Conservation (phyloP, 1,140 invertebrate genomes). For the Melanaphis sacchari region DNA sequence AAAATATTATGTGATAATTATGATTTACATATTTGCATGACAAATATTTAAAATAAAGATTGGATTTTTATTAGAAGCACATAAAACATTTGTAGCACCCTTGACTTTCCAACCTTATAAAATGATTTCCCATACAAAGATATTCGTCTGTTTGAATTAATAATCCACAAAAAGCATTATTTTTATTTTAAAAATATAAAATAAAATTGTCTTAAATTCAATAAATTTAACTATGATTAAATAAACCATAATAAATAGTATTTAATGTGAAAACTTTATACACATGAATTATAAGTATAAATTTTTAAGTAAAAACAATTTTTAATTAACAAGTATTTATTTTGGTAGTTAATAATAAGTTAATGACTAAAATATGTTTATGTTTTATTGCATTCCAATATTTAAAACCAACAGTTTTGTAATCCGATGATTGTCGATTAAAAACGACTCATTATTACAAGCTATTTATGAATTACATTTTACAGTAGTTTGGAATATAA, state of each 20-base stretch:
- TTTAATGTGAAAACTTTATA: background rate
- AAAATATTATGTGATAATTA: background rate
- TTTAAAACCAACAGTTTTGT: background rate
- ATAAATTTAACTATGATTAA: background rate
- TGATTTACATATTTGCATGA: background rate
- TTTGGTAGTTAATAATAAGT: background rate
- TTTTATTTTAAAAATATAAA: background rate
- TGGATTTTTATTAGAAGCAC: background rate
- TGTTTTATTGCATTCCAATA: background rate
- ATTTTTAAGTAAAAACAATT: background rate
- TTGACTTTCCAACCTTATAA: background rate
- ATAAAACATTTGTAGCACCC: background rate
- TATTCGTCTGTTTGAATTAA: background rate
- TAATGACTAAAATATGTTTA: background rate
- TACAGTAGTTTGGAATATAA: background rate
- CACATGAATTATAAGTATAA: background rate
- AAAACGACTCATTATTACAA: background rate
- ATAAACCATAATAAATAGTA: background rate
- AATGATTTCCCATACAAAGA: background rate
- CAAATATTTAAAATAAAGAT: background rate
- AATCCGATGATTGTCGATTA: background rate
- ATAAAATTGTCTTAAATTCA: background rate
- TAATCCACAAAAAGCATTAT: background rate
- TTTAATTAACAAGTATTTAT: background rate
- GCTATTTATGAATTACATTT: background rate